Evolutionary conservation across 2,888 invertebrate species (phyloP).

Genomic region (Drosophila siamana): DNA sequence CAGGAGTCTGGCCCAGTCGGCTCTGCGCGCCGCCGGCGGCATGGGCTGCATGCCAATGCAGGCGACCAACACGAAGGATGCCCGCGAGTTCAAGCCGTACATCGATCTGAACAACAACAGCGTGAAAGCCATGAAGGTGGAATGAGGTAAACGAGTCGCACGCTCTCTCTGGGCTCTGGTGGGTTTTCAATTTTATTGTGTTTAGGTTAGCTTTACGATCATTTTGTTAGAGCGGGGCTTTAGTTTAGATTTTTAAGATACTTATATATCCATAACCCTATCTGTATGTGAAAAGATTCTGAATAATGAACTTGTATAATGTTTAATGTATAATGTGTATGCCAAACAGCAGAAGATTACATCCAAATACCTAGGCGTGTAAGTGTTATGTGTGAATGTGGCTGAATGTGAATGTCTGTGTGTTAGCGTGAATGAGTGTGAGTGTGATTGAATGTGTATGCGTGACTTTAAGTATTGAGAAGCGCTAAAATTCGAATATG

Average conservation of each 20-base stretch:
- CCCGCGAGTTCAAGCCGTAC: slow-evolving; percentile 82
- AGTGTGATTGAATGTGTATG: slow-evolving; percentile 33
- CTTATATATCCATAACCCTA: slow-evolving; percentile 53
- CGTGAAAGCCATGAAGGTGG: slow-evolving; percentile 77
- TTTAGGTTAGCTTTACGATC: slow-evolving; percentile 39
- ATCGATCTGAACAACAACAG: slow-evolving; percentile 84
- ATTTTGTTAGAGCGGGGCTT: slow-evolving; percentile 60
- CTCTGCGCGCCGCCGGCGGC: slow-evolving; percentile 80
- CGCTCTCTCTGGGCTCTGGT: slow-evolving; percentile 18
- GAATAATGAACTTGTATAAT: slow-evolving; percentile 50
- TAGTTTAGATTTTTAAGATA: slow-evolving; percentile 66
- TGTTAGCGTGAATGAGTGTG: slow-evolving; percentile 24
- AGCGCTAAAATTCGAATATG: slow-evolving; percentile 52
- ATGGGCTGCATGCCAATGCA: slow-evolving; percentile 81
- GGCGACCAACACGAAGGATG: slow-evolving; percentile 22
- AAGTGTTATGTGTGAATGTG: slow-evolving; percentile 43
- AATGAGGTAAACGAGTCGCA: slow-evolving; percentile 53
- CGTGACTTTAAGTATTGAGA: slow-evolving; percentile 43
- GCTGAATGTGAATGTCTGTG: slow-evolving; percentile 5
- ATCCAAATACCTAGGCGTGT: slow-evolving; percentile 74
- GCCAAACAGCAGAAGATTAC: slow-evolving; percentile 74
- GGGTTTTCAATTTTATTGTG: slow-evolving; percentile 27
- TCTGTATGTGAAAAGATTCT: slow-evolving; percentile 43
- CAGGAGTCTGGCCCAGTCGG: slow-evolving; percentile 67
- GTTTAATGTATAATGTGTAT: slow-evolving; percentile 66